Conservation (phyloP, 2,888 invertebrate species). For the Horisme vitalbata region DNA sequence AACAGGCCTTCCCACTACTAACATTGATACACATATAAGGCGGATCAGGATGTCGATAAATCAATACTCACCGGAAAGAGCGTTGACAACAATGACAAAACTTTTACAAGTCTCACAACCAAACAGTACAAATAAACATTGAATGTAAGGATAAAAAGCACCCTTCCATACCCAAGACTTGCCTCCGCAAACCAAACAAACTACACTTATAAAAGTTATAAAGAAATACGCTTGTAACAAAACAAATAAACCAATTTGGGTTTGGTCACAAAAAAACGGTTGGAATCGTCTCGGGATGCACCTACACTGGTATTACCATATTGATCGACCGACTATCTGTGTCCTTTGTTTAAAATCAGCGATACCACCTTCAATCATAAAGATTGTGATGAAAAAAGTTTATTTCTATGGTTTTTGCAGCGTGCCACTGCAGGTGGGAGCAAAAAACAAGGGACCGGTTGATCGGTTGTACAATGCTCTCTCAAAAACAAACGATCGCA, state of each 20-base stretch:
- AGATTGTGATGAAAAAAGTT: slow-evolving; percentile 64
- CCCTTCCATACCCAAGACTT: slow-evolving; percentile 55
- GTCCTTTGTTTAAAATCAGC: slow-evolving; percentile 80
- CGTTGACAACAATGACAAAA: slow-evolving; percentile 38
- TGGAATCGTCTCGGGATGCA: slow-evolving; percentile 59
- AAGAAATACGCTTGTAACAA: slow-evolving; percentile 72
- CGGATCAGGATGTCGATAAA: slow-evolving; percentile 46
- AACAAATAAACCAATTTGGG: slow-evolving; percentile 79
- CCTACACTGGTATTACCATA: slow-evolving; percentile 69
- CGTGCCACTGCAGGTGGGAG: slow-evolving; percentile 64
- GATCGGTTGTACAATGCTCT: slow-evolving; percentile 27
- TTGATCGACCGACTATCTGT: slow-evolving; percentile 76
- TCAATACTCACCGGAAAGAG: slow-evolving; percentile 40
- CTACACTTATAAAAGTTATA: slow-evolving; percentile 50
- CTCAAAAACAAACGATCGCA: slow-evolving; percentile 34
- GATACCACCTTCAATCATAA: slow-evolving; percentile 79
- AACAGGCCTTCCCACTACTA: slow-evolving; percentile 46
- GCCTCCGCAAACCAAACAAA: slow-evolving; percentile 70
- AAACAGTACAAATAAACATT: slow-evolving; percentile 33
- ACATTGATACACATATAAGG: slow-evolving; percentile 49
- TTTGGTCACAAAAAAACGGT: slow-evolving; percentile 63
- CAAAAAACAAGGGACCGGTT: slow-evolving; percentile 45
- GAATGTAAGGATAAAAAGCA: slow-evolving; percentile 34
- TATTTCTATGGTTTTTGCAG: slow-evolving; percentile 68
- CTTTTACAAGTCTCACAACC: slow-evolving; percentile 26